Conservation (phyloP, 2,113 vertebrate genomes). For the Sphaerodactylus townsendi region DNA sequence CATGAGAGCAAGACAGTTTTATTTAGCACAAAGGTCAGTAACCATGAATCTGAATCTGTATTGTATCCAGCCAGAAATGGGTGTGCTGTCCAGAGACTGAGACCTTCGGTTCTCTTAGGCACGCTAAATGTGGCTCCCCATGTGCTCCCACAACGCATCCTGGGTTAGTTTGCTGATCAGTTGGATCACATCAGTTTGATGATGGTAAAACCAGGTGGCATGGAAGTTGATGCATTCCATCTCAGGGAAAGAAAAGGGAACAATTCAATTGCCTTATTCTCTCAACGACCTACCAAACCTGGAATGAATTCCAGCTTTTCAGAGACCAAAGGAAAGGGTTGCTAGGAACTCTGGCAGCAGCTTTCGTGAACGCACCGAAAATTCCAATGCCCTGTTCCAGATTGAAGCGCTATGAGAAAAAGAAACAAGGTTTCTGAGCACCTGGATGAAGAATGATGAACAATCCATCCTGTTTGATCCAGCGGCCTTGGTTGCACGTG, state of each 20-base stretch:
- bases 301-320: conserved; percentile 24
- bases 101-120: conserved; percentile 45
- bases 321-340: conserved; percentile 19
- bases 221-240: neutral
- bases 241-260: neutral
- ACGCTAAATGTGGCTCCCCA: conserved; percentile 22
- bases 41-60: conserved; percentile 13
- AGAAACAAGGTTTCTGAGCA: neutral
- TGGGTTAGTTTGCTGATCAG: conserved; percentile 26
- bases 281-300: neutral
- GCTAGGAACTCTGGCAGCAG: neutral
- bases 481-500: no score
- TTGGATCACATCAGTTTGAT: conserved; percentile 30
- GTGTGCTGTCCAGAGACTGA: neutral
- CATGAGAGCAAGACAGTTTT: conserved; percentile 29
- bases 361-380: neutral
- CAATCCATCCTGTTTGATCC: neutral
- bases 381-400: neutral
- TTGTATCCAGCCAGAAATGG: conserved; percentile 46
- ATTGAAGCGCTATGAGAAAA: neutral
- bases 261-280: neutral
- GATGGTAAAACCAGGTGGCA: neutral
- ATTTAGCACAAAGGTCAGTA: conserved; percentile 42
- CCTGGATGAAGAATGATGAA: neutral
- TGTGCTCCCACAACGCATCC: conserved; percentile 45